These are phyloP conservation scores for Holacanthella duospinosa DNA, from an alignment of 2,888 invertebrate species.

Conservation along the genomic window DNA sequence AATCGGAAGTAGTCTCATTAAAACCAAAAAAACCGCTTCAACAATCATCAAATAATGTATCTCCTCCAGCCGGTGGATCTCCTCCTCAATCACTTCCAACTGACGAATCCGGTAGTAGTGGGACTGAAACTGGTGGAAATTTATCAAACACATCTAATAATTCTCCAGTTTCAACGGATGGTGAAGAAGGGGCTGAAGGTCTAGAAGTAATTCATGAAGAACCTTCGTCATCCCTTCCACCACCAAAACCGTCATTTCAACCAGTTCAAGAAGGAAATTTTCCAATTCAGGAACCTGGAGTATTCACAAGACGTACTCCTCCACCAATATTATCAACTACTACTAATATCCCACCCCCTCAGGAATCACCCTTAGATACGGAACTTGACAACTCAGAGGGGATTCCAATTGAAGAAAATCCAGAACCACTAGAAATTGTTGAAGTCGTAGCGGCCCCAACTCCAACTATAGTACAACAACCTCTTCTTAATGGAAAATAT, in stretches of 20 bases:
- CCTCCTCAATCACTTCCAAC: not conserved
- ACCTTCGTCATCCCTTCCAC: not conserved
- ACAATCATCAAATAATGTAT: too few relatives aligned
- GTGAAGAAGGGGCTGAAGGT: not conserved
- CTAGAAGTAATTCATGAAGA: not conserved
- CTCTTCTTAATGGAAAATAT: not conserved
- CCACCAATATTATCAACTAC: not conserved
- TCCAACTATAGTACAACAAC: too few relatives aligned
- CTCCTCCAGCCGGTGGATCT: not conserved
- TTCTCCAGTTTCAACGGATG: not conserved
- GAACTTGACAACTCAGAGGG: not conserved
- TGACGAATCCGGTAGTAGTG: not conserved
- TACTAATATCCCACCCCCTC: not conserved
- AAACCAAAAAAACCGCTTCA: not conserved
- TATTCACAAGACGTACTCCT: not conserved
- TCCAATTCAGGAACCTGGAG: conserved; percentile 2
- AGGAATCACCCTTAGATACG: not conserved
- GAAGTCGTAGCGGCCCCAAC: not conserved
- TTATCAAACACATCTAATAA: not conserved
- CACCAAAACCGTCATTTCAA: not conserved
- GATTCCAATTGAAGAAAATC: not conserved
- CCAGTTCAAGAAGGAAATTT: not conserved
- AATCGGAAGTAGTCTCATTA: not conserved
- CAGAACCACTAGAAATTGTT: not conserved
- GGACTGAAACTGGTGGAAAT: too few relatives aligned